Conservation (phyloP, 2,113 vertebrate species). For the Clarias macrocephalus region DNA sequence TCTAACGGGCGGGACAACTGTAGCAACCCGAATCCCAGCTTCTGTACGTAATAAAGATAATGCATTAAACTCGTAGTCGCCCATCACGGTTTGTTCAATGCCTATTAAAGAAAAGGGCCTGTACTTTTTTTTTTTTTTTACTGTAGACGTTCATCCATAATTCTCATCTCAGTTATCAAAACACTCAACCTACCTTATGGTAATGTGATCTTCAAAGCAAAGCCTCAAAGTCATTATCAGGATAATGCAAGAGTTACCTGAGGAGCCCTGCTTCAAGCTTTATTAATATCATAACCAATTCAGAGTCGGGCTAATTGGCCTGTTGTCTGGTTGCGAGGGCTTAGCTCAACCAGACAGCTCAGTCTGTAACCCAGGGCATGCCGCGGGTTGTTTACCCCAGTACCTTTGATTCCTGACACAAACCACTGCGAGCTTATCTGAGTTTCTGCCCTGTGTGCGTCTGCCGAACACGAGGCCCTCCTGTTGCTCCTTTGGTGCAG, state of each 20-base stretch:
- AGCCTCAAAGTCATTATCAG: background rate
- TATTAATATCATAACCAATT: slow-evolving; percentile 44
- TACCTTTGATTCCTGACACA: slow-evolving; percentile 52
- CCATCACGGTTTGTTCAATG: background rate
- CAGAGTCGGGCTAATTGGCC: slow-evolving; percentile 58
- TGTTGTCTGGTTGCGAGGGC: slow-evolving; percentile 47
- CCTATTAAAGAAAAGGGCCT: background rate
- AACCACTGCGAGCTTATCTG: slow-evolving; percentile 43
- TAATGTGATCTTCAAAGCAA: background rate
- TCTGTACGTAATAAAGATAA: background rate
- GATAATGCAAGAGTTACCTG: slow-evolving; percentile 30
- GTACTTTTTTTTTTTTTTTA: background rate
- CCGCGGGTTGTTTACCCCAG: slow-evolving; percentile 51
- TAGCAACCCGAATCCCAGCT: background rate
- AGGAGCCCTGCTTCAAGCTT: slow-evolving; percentile 42
- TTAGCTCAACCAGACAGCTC: slow-evolving; percentile 49
- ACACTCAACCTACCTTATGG: background rate
- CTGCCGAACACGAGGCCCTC: slow-evolving; percentile 26
- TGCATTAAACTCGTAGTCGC: background rate
- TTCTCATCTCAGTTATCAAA: background rate
- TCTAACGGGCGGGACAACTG: background rate
- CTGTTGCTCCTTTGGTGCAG: slow-evolving; percentile 31
- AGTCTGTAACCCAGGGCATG: slow-evolving; percentile 57
- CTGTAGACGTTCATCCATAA: background rate
- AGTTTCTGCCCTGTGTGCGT: slow-evolving; percentile 32